Conservation (phyloP, 2,113 vertebrate species). For the Aptenodytes forsteri region DNA sequence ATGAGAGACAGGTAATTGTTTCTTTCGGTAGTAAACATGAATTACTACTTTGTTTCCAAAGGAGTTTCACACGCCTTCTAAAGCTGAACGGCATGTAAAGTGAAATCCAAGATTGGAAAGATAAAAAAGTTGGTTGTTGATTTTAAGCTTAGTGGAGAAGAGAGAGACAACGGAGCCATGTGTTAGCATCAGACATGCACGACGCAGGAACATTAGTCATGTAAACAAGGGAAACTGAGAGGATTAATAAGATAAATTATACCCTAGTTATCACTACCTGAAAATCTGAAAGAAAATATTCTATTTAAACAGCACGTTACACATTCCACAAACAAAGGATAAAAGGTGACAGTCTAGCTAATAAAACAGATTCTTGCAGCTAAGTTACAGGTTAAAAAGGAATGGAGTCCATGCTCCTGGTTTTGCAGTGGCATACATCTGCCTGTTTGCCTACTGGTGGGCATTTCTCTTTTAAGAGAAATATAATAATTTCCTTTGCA, state of each 20-base stretch:
- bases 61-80: slow-evolving; percentile 37
- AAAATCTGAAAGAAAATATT: slow-evolving; percentile 63
- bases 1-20: slow-evolving; percentile 55
- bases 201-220: slow-evolving; percentile 50
- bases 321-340: slow-evolving; percentile 11
- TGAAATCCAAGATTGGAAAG: slow-evolving; percentile 52
- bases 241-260: slow-evolving; percentile 66
- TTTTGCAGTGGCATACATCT: background rate
- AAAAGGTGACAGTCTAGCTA: slow-evolving; percentile 13
- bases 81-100: slow-evolving; percentile 28
- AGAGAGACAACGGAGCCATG: slow-evolving; percentile 44
- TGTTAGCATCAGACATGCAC: slow-evolving; percentile 47
- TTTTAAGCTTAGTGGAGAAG: slow-evolving; percentile 44
- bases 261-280: slow-evolving; percentile 33
- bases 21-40: slow-evolving; percentile 61
- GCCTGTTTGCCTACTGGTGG: background rate
- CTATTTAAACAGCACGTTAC: slow-evolving; percentile 36
- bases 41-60: slow-evolving; percentile 67
- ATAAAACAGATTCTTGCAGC: slow-evolving; percentile 21
- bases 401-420: background rate
- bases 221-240: slow-evolving; percentile 65
- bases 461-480: background rate
- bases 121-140: slow-evolving; percentile 62
- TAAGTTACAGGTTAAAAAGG: background rate
- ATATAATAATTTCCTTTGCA: background rate